Evolutionary conservation across 2,797 vertebrate species (phyloP).

Genomic region (Falco novaeseelandiae): DNA sequence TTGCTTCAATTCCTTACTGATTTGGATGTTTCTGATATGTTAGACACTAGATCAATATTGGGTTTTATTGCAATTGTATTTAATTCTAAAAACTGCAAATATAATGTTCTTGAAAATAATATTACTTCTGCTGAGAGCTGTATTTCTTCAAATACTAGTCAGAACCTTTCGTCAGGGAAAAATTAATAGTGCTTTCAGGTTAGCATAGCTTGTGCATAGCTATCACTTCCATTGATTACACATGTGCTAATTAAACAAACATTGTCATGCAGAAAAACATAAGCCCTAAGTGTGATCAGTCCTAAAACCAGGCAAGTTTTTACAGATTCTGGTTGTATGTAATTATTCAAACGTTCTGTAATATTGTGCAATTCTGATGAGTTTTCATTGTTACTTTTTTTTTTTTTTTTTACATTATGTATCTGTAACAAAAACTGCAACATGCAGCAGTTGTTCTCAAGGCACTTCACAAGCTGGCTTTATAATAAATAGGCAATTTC

Average conservation of each 20-base stretch:
- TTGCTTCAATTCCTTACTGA: background rate
- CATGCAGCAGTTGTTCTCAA: background rate
- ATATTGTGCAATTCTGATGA: background rate
- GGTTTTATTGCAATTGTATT: background rate
- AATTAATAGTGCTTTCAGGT: background rate
- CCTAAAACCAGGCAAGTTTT: background rate
- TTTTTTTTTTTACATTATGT: background rate
- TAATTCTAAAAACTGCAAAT: background rate
- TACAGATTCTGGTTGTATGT: background rate
- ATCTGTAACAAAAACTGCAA: background rate
- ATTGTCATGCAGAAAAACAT: background rate
- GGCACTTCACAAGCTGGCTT: background rate
- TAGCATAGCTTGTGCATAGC: background rate
- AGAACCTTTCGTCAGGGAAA: background rate
- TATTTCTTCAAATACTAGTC: background rate
- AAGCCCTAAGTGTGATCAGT: background rate
- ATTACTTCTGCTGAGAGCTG: background rate
- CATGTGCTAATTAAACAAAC: background rate
- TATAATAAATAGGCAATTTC: background rate
- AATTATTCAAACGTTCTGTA: background rate
- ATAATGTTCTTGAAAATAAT: background rate
- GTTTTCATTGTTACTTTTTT: background rate
- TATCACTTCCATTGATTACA: background rate
- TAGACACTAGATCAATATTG: background rate
- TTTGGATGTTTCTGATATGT: background rate